These are phyloP conservation scores for Molorchus minor DNA, from an alignment of 2,888 invertebrate genomes.

Conservation along the genomic window DNA sequence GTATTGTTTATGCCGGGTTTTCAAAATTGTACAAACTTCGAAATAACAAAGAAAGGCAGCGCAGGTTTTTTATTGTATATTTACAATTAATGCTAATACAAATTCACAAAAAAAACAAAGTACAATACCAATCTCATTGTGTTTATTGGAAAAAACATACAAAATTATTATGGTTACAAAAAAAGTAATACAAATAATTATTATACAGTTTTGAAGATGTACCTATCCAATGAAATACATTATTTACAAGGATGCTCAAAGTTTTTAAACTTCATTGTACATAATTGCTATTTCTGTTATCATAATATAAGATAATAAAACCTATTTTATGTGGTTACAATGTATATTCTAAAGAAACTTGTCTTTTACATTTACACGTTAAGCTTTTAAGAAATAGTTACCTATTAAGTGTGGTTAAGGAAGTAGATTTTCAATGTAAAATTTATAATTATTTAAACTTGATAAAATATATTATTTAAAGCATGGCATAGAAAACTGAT, in stretches of 20 bases:
- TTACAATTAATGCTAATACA: constrained; percentile 51
- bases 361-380: constrained; percentile 13
- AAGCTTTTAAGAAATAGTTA: neutral
- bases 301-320: constrained; percentile 4
- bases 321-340: neutral
- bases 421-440: too few species aligned
- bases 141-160: constrained; percentile 43
- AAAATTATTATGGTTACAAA: constrained; percentile 42
- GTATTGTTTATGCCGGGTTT: too few species aligned
- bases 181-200: constrained; percentile 37
- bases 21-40: neutral
- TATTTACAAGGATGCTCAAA: constrained; percentile 21
- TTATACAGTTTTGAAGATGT: constrained; percentile 32
- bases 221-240: constrained; percentile 12
- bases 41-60: constrained; percentile 17
- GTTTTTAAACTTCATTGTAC: constrained; percentile 21
- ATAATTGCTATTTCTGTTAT: neutral
- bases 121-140: constrained; percentile 46
- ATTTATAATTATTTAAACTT: too few species aligned
- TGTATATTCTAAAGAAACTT: constrained; percentile 7
- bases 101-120: constrained; percentile 44
- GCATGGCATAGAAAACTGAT: too few species aligned
- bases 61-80: constrained; percentile 46
- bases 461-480: too few species aligned
- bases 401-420: neutral